Conservation (phyloP, 2,888 invertebrate species). For the Ryuthela nishihirai region DNA sequence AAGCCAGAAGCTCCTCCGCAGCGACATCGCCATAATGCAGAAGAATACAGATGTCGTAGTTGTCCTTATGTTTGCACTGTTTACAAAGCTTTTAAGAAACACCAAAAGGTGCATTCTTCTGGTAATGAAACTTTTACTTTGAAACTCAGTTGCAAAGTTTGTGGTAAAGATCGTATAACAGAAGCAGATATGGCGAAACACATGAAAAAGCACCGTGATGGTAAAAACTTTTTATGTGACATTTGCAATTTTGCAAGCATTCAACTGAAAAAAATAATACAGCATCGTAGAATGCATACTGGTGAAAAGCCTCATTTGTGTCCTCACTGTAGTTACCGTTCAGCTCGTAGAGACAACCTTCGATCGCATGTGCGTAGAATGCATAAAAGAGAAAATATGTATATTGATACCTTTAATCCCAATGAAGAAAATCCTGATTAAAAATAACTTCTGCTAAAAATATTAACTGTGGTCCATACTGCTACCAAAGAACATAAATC, state of each 20-base stretch:
- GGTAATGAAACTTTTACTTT: conserved; percentile 40
- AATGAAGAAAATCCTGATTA: conserved; percentile 50
- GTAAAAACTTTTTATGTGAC: conserved; percentile 57
- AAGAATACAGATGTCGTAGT: conserved; percentile 57
- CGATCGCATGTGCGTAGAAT: conserved; percentile 58
- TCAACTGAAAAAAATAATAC: conserved; percentile 59
- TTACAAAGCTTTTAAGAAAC: conserved; percentile 57
- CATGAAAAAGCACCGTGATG: conserved; percentile 56
- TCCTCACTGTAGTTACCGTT: conserved; percentile 58
- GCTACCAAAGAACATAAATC: no score
- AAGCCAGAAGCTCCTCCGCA: conserved; percentile 50
- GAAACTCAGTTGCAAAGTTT: conserved; percentile 55
- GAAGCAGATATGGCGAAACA: conserved; percentile 56
- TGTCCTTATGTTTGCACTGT: conserved; percentile 59
- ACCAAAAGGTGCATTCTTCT: conserved; percentile 54
- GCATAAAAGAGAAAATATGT: conserved; percentile 58
- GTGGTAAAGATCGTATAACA: conserved; percentile 57
- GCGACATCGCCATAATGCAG: conserved; percentile 52
- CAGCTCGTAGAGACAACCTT: conserved; percentile 58
- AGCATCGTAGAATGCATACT: conserved; percentile 59
- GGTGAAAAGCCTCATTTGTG: conserved; percentile 59
- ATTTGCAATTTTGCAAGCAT: conserved; percentile 58
- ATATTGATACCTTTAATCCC: conserved; percentile 59
- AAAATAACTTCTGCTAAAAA: no score
- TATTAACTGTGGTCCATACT: no score